Conservation (phyloP, 2,113 vertebrate genomes). For the Oncorhynchus masou region DNA sequence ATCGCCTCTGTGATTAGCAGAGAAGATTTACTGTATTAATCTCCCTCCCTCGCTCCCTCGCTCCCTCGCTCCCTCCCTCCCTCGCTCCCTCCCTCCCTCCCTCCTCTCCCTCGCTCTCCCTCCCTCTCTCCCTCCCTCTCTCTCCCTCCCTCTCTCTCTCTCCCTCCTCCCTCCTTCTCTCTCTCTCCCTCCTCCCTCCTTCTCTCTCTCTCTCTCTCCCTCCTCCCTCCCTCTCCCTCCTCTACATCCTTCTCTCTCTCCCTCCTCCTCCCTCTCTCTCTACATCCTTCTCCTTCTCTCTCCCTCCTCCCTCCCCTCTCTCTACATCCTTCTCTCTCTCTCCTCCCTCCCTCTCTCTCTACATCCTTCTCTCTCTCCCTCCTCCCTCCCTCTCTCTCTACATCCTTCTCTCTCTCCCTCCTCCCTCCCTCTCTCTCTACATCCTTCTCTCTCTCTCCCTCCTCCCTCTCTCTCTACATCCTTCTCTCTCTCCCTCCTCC, state of each 20-base stretch:
- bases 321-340: neutral
- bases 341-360: too few relatives aligned
- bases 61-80: neutral
- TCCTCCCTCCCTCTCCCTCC: neutral
- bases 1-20: too few relatives aligned
- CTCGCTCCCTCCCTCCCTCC: neutral
- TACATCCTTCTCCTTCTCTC: too few relatives aligned
- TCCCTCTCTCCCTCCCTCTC: neutral
- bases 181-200: neutral
- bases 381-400: neutral
- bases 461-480: neutral
- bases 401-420: neutral
- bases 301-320: neutral
- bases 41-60: neutral
- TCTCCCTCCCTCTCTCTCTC: neutral
- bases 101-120: too few relatives aligned
- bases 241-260: neutral
- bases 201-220: neutral
- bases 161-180: too few relatives aligned
- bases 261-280: fast-evolving
- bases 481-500: neutral
- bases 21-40: too few relatives aligned
- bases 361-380: neutral
- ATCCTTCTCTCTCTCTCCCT: neutral
- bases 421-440: neutral